These are phyloP conservation scores for Thysanoteuthis rhombus DNA, from an alignment of 2,888 invertebrate genomes.

Conservation along the genomic window DNA sequence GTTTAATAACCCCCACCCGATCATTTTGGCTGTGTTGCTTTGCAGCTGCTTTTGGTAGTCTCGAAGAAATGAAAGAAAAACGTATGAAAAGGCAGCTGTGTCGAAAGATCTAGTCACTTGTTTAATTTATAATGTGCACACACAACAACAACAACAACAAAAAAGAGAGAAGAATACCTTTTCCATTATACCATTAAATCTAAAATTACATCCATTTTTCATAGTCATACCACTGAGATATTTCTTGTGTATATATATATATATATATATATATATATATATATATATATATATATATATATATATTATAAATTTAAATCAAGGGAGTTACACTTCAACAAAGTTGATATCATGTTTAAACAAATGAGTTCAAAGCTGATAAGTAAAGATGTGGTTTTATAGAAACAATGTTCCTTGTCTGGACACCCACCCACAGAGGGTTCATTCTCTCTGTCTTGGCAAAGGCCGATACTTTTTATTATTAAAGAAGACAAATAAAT, in stretches of 20 bases:
- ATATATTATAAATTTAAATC: neutral
- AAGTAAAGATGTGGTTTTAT: too few species aligned
- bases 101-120: neutral
- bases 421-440: neutral
- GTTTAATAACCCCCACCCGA: too few species aligned
- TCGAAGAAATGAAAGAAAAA: too few species aligned
- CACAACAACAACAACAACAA: neutral
- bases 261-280: conserved; percentile 12
- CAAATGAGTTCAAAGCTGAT: neutral
- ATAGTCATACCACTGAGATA: neutral
- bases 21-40: too few species aligned
- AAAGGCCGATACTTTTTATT: too few species aligned
- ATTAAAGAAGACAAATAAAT: too few species aligned
- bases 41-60: too few species aligned
- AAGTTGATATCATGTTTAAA: neutral
- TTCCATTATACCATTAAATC: neutral
- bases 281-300: conserved; percentile 12
- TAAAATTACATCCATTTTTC: neutral
- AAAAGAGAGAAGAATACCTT: neutral
- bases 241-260: neutral
- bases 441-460: too few species aligned
- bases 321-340: neutral
- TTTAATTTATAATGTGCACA: neutral
- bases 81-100: too few species aligned
- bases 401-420: too few species aligned